Evolutionary conservation across 2,113 vertebrate species (phyloP), one percentile per base, ranked within the genome.

Genomic region (Cromileptes altivelis): DNA sequence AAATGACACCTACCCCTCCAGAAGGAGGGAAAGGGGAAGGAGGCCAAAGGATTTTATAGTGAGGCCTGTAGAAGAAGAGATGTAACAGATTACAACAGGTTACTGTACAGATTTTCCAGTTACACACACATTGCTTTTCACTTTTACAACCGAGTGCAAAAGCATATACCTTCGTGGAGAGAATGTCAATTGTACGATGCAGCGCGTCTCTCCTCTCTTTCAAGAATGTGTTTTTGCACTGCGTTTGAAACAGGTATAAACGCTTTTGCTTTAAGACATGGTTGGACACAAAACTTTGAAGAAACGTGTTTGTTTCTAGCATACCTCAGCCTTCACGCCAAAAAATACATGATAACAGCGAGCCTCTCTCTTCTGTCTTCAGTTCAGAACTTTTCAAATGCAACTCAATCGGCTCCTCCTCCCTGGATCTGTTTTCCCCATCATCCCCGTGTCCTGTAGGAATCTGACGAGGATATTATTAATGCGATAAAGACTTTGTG

Each of bases 401-500:
- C 75, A 52, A 27, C 45, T 75, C 18, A 23, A 21, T 63, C 58
- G 10, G 14, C 42, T 64, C 33, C 50, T 70, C 27, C 57, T 70
- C 76, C 65, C 25, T 25, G 37, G 74, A 82, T 88, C 92, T 94
- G 90, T 85, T 93, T 92, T 92, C 86, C 80, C 71, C 83, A 87
- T 92, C 88, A 83, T 52, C 30, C 15, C 70, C 42, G 15, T 56
- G 25, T 76, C 76, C 58, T 85, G 75, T 33, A 70, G 69, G 77
- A 92, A 82, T 88, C 80, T 82, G 70, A 76, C 61, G 3, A 82
- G 78, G 61, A 82, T 82, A 90, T 92, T 89, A 91, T 92, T 88
- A 87, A 94, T 90, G 78, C 19, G 87, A 92, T 94, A 89, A 92
- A 89, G 90, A 89, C 78, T 87, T 88, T 84, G 75, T 21, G 47